phyloP scores from a whole-genome alignment of 2,797 vertebrate species.

The Liasis olivaceus region DNA sequence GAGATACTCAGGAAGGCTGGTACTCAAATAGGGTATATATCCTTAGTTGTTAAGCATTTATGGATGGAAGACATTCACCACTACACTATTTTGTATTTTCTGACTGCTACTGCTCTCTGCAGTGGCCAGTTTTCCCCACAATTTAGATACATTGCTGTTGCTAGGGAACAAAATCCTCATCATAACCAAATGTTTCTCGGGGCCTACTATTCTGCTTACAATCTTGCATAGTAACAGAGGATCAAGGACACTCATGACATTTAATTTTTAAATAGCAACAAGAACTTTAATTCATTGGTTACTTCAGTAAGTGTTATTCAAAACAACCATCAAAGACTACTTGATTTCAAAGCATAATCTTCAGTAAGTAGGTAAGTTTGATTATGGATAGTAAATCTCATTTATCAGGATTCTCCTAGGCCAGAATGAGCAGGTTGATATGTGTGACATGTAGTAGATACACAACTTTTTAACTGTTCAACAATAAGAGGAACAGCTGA shows the following conservation, averaged over 20 bases:
- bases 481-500: background rate
- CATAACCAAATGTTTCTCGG: background rate
- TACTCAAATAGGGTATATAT: background rate
- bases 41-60: background rate
- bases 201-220: background rate
- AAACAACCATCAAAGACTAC: background rate
- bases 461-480: background rate
- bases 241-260: background rate
- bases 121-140: background rate
- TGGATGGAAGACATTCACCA: background rate
- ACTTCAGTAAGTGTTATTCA: background rate
- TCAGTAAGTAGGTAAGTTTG: background rate
- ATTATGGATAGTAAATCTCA: background rate
- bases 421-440: background rate
- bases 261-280: background rate
- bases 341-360: background rate
- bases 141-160: background rate
- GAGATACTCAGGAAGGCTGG: background rate
- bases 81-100: background rate
- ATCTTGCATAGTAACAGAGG: background rate
- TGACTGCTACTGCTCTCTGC: background rate
- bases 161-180: background rate
- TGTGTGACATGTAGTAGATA: background rate
- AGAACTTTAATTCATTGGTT: background rate
- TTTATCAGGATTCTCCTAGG: background rate